Evolutionary conservation across 2,113 vertebrate genomes (phyloP).

Genomic region (Marcusenius ussheri): DNA sequence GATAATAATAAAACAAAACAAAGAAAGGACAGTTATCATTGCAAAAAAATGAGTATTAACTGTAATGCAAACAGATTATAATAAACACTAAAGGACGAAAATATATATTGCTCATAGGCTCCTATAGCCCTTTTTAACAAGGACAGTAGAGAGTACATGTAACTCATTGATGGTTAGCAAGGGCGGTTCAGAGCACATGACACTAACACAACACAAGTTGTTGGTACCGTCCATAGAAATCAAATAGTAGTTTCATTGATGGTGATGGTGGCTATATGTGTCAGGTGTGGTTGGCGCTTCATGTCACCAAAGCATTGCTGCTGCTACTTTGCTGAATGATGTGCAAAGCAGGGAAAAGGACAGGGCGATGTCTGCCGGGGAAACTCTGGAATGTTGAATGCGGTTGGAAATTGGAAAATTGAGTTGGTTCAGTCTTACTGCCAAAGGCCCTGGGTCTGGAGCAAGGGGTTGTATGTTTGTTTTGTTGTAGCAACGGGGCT

Average conservation of each 20-base stretch:
- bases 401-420: conserved; percentile 1
- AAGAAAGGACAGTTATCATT: neutral
- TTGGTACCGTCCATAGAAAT: neutral
- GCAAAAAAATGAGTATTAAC: neutral
- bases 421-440: conserved; percentile 17
- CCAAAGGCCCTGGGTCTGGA: conserved; percentile 19
- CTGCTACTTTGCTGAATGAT: neutral
- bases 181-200: neutral
- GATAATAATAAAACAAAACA: neutral
- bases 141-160: neutral
- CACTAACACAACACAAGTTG: neutral
- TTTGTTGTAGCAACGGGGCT: conserved; percentile 39
- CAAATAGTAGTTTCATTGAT: neutral
- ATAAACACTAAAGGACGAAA: neutral
- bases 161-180: neutral
- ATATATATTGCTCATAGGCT: neutral
- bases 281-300: neutral
- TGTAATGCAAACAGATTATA: neutral
- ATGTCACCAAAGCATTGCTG: neutral
- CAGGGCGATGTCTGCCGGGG: neutral
- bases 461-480: conserved; percentile 27
- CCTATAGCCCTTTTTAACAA: neutral
- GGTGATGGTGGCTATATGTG: neutral
- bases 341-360: neutral
- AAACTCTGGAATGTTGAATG: conserved; percentile 10